phyloP scores from a whole-genome alignment of 2,888 invertebrate species.

The Nowickia ferox region DNA sequence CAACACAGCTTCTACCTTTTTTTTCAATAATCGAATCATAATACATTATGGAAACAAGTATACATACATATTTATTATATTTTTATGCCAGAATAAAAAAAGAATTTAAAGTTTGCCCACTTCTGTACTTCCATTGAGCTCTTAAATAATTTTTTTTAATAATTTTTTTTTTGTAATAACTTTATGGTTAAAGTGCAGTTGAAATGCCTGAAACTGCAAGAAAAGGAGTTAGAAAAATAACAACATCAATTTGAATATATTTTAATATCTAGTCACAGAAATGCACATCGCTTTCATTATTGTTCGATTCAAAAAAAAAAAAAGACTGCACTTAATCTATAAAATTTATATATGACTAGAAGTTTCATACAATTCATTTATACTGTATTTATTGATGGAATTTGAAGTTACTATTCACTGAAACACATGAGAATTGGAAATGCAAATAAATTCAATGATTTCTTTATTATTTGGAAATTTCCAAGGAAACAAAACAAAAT shows the following conservation, averaged over 20 bases:
- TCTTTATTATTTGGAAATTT: not conserved
- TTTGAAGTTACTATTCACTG: not conserved
- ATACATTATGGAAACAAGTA: no score
- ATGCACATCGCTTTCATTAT: conserved; percentile 46
- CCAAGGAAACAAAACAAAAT: not conserved
- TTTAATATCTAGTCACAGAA: conserved; percentile 35
- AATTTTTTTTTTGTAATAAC: conserved; percentile 26
- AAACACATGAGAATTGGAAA: not conserved
- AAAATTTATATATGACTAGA: conserved; percentile 3
- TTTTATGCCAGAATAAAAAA: no score
- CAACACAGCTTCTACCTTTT: no score
- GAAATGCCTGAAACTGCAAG: conserved; percentile 20
- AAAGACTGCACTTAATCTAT: not conserved
- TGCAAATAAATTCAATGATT: not conserved
- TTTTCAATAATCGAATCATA: no score
- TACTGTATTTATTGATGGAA: not conserved
- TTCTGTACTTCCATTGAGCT: conserved; percentile 38
- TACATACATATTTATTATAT: no score
- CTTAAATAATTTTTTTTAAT: conserved; percentile 40
- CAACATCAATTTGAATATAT: conserved; percentile 41
- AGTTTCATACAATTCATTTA: conserved; percentile 1
- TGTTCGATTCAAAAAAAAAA: not conserved
- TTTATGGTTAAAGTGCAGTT: conserved; percentile 53
- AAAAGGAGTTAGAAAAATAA: conserved; percentile 4
- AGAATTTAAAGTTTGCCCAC: conserved; percentile 29